Conservation (phyloP, 1,140 invertebrate genomes). For the Ceratosolen solmsi region DNA sequence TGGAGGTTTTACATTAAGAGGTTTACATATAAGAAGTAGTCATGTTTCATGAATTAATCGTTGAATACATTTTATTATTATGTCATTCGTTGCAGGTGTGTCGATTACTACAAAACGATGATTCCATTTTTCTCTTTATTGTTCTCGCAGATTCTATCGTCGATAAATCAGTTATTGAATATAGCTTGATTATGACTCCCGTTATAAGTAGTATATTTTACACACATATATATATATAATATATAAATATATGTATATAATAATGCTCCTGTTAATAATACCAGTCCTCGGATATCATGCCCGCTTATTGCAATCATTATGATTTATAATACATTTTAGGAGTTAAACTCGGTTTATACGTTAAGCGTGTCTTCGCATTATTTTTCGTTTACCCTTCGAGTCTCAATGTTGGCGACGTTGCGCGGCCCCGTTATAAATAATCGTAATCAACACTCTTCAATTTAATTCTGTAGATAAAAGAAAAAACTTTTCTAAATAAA, state of each 20-base stretch:
- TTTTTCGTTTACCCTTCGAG: conserved; percentile 54
- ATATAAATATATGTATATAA: no score
- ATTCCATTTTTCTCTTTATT: neutral
- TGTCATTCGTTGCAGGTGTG: neutral
- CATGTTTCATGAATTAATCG: neutral
- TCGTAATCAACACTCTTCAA: conserved; percentile 28
- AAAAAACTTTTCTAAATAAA: neutral
- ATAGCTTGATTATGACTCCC: conserved; percentile 8
- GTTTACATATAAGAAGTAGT: neutral
- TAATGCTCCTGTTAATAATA: conserved; percentile 52
- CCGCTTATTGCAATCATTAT: conserved; percentile 58
- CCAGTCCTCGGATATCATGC: conserved; percentile 63
- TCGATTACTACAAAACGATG: neutral
- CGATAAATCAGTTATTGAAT: neutral
- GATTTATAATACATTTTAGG: conserved; percentile 24
- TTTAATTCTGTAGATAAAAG: neutral
- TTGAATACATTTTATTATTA: neutral
- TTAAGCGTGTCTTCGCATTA: conserved; percentile 18
- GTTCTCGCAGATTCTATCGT: neutral
- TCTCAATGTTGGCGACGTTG: conserved; percentile 61
- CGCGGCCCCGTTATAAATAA: conserved; percentile 60
- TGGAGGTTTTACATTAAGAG: neutral
- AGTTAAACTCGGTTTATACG: conserved; percentile 25
- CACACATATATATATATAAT: no score
- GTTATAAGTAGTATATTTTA: conserved; percentile 23